Base-by-base conservation (phyloP, 2,797 vertebrate genomes). In the Agapornis canus region DNA sequence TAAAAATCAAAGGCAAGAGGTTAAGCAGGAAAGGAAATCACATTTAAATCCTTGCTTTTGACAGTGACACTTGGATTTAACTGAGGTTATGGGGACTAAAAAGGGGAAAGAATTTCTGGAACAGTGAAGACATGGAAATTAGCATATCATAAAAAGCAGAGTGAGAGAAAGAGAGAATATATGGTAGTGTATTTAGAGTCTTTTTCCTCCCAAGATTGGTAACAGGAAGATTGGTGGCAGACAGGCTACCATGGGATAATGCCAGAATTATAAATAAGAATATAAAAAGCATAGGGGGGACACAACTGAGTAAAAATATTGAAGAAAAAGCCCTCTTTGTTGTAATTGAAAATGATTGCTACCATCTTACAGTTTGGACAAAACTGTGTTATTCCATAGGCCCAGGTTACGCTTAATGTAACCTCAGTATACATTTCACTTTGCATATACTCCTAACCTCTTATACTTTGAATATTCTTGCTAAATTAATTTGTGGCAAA, bases 371-470 rank as follows among this genome's bases (percentile, higher is more conserved):
- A 37, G 13, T 42, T 82, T 42, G 31, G 13, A 43, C 3, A 78
- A 56, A 88, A 65, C 6, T 35, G 2, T 3, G 90, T 75, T 45
- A 75, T 71, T 72, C 40, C 39, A 42, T 4, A 52, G 11, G n/a
- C 9, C 22, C 1, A 0, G 2, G 9, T 71, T 73, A 31, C 3
- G 6, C 8, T 80, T 65, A 40, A 29, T 1, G 2, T 32, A 59
- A 85, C 22, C 17, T 60, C 21, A 4, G 13, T 84, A 65, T 26
- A 45, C 0, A 4, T 4, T 2, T 71, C 11, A 25, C 20, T 52
- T 64, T 48, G 18, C 47, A 5, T n/a, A 9, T 25, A 16, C 35
- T 8, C 56, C 13, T 35, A 66, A 32, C 7, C 7, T 81, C 69
- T 11, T 54, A 4, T 18, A 25, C 9, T 75, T 56, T 45, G 40